These are phyloP conservation scores for Agriotes lineatus DNA, from an alignment of 2,888 invertebrate species.

Conservation along the genomic window DNA sequence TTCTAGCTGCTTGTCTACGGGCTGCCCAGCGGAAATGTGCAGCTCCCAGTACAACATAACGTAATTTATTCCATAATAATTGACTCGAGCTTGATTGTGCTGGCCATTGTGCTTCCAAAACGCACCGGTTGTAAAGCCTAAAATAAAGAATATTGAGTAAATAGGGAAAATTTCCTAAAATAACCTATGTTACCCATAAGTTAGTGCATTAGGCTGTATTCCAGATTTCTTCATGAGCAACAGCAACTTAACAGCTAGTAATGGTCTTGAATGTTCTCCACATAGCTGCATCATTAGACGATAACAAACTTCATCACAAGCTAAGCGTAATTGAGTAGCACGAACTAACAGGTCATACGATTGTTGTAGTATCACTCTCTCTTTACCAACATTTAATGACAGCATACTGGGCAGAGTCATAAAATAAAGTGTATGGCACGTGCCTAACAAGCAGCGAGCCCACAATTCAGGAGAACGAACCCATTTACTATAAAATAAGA, in stretches of 20 bases:
- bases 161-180: background rate
- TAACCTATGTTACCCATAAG: conserved; percentile 80
- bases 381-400: conserved; percentile 77
- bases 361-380: conserved; percentile 79
- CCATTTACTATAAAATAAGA: conserved; percentile 58
- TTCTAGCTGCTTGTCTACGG: conserved; percentile 70
- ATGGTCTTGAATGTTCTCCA: conserved; percentile 93
- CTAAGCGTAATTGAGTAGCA: conserved; percentile 87
- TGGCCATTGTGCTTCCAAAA: conserved; percentile 96
- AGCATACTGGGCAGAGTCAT: conserved; percentile 92
- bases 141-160: background rate
- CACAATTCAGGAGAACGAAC: conserved; percentile 81
- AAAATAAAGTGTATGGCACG: conserved; percentile 96
- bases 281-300: conserved; percentile 99
- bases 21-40: conserved; percentile 89
- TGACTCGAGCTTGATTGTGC: conserved; percentile 78
- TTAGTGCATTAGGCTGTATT: conserved; percentile 96
- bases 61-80: conserved; percentile 92
- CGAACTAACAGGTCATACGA: conserved; percentile 90
- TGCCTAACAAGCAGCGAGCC: conserved; percentile 90
- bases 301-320: conserved; percentile 97
- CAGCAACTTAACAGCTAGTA: conserved; percentile 91
- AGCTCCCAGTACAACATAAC: conserved; percentile 91
- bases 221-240: conserved; percentile 94
- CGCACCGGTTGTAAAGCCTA: conserved; percentile 79